Conservation (phyloP, 92 coral and sea anemone genomes). For the Pocillopora grandis region DNA sequence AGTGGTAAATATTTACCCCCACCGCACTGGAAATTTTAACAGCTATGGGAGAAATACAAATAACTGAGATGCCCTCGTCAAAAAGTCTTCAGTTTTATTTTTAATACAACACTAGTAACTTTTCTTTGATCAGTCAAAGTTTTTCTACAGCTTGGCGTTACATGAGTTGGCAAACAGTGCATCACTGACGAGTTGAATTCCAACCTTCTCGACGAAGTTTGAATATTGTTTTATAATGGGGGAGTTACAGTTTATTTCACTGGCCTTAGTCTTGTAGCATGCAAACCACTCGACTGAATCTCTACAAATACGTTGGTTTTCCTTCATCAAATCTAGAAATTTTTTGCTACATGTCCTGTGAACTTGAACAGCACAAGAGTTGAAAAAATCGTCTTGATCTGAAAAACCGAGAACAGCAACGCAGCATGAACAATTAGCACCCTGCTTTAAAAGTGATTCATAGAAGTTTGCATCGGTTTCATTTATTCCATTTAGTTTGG, state of each 20-base stretch:
- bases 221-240: not conserved
- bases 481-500: too few relatives aligned
- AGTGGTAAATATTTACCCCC: too few relatives aligned
- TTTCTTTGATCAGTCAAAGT: not conserved
- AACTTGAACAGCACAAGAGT: constrained; percentile 5
- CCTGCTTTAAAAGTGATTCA: not conserved
- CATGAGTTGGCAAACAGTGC: not conserved
- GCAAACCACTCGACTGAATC: constrained; percentile 16
- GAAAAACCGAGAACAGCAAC: not conserved
- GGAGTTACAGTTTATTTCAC: constrained; percentile 6
- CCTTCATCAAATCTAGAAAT: not conserved
- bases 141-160: not conserved
- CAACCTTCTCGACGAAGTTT: constrained; percentile 1
- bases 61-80: too few relatives aligned
- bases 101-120: not conserved
- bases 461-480: too few relatives aligned
- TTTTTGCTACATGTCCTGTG: not conserved
- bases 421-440: not conserved
- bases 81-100: not conserved
- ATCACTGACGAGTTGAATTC: not conserved
- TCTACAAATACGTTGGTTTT: not conserved
- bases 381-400: not conserved
- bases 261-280: not conserved
- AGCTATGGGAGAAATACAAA: too few relatives aligned
- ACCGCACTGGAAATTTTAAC: too few relatives aligned